phyloP scores from a whole-genome alignment of 1,140 invertebrate genomes.

The Belonocnema kinseyi region DNA sequence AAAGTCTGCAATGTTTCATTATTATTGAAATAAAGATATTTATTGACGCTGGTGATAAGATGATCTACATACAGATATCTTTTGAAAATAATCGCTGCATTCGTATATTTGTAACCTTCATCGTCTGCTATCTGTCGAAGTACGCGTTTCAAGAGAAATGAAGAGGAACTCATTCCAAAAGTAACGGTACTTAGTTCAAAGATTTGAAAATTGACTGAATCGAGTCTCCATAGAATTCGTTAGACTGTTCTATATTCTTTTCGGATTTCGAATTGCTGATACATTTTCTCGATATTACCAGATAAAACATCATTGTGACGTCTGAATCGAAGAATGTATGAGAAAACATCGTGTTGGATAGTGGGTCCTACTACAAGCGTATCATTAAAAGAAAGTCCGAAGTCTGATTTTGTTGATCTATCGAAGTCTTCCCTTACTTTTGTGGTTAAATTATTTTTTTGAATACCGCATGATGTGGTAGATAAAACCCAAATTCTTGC shows the following conservation, averaged over 20 bases:
- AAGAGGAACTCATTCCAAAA: too few species aligned
- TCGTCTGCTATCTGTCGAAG: neutral
- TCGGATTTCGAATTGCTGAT: too few species aligned
- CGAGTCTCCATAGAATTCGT: too few species aligned
- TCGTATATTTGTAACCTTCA: neutral
- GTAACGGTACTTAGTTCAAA: too few species aligned
- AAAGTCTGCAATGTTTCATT: constrained; percentile 30
- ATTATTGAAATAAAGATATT: constrained; percentile 8
- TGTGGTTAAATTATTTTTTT: constrained; percentile 67
- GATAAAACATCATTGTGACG: too few species aligned
- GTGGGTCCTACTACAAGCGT: neutral
- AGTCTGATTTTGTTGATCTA: constrained; percentile 26
- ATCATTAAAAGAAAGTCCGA: neutral
- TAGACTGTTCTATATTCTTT: too few species aligned
- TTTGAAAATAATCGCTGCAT: neutral
- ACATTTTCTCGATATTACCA: too few species aligned
- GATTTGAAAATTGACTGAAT: too few species aligned
- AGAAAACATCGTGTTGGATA: neutral
- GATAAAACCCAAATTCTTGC: constrained; percentile 33
- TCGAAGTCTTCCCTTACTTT: constrained; percentile 68
- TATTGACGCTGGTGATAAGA: neutral
- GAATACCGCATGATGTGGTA: constrained; percentile 50
- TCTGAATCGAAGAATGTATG: neutral
- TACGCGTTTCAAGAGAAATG: neutral
- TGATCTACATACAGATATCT: constrained; percentile 21